phyloP scores from a whole-genome alignment of 2,113 vertebrate species.

The Platichthys stellatus region DNA sequence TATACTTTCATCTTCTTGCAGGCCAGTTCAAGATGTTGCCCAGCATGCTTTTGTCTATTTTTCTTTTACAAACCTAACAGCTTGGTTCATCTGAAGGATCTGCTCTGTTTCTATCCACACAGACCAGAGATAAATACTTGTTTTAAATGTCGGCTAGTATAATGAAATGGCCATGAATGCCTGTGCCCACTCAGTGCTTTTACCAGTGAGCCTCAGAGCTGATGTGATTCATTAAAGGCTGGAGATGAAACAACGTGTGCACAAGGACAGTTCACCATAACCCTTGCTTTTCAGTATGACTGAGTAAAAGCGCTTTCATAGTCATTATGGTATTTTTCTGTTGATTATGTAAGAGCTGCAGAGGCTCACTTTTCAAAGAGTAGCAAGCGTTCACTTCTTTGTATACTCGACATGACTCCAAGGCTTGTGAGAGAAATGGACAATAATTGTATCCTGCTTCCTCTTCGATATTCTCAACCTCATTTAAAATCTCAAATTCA shows the following conservation, averaged over 20 bases:
- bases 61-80: background rate
- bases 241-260: slow-evolving; percentile 18
- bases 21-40: background rate
- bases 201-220: slow-evolving; percentile 22
- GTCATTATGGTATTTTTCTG: slow-evolving; percentile 41
- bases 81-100: slow-evolving; percentile 1
- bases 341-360: slow-evolving; percentile 47
- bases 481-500: too few relatives aligned
- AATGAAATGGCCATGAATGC: slow-evolving; percentile 25
- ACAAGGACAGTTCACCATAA: slow-evolving; percentile 35
- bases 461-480: background rate
- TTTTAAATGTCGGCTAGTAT: slow-evolving; percentile 21
- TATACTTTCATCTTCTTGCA: background rate
- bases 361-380: slow-evolving; percentile 22
- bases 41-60: background rate
- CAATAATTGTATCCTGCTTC: background rate
- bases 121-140: background rate
- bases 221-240: slow-evolving; percentile 48
- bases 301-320: slow-evolving; percentile 21
- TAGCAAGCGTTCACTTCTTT: slow-evolving; percentile 7
- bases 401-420: background rate
- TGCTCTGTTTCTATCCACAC: background rate
- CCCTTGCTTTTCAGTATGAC: slow-evolving; percentile 13
- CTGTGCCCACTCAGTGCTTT: slow-evolving; percentile 48
- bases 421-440: slow-evolving; percentile 13